phyloP scores from a whole-genome alignment of 2,888 invertebrate genomes.

The Andrena trimmerana region DNA sequence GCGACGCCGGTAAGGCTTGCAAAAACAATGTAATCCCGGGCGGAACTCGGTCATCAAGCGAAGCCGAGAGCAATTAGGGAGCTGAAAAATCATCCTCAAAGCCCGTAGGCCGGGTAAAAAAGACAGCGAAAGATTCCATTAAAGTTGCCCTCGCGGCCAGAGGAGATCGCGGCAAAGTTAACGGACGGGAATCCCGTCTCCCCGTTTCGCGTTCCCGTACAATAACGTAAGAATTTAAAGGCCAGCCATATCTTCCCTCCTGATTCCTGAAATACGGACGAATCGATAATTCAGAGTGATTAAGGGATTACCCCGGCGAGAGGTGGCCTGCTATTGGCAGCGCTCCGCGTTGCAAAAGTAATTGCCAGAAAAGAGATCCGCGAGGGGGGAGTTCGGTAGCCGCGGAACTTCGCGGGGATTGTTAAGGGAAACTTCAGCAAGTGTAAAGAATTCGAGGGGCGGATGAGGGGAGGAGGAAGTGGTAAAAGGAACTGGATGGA shows the following conservation, averaged over 20 bases:
- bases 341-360: slow-evolving; percentile 3
- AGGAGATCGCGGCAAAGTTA: not conserved
- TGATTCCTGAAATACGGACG: no score
- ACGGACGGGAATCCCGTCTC: not conserved
- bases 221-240: not conserved
- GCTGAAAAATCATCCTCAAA: slow-evolving; percentile 23
- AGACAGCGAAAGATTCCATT: slow-evolving; percentile 28
- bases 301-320: not conserved
- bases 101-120: slow-evolving; percentile 25
- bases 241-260: not conserved
- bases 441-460: slow-evolving; percentile 44
- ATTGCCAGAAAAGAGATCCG: slow-evolving; percentile 7
- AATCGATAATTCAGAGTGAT: slow-evolving; percentile 5
- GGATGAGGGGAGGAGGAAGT: not conserved
- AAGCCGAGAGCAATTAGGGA: not conserved
- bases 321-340: slow-evolving; percentile 4
- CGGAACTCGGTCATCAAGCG: not conserved
- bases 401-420: slow-evolving; percentile 24
- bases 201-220: not conserved
- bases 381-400: slow-evolving; percentile 6
- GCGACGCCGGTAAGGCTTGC: not conserved
- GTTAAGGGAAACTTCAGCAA: slow-evolving; percentile 34
- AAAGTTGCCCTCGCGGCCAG: not conserved
- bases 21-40: slow-evolving; percentile 1
- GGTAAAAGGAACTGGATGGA: slow-evolving; percentile 20